phyloP scores from a whole-genome alignment of 2,797 vertebrate species.

The Acanthiza pusilla region DNA sequence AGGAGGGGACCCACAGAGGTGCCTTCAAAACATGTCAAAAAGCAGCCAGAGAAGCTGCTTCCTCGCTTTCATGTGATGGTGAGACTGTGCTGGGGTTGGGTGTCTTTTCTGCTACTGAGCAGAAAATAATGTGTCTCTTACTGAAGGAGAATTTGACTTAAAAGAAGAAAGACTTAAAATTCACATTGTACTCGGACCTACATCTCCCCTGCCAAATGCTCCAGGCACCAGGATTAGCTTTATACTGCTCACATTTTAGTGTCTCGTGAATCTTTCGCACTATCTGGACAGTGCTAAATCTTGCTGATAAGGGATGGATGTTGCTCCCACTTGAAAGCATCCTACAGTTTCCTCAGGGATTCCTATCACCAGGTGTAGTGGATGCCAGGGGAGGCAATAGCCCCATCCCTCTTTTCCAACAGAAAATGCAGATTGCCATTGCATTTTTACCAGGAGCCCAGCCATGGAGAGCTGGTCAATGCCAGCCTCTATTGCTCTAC shows the following conservation, averaged over 20 bases:
- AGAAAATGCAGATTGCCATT: neutral
- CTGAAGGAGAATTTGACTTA: neutral
- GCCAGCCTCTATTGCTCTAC: neutral
- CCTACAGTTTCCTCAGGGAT: neutral
- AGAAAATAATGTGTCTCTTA: neutral
- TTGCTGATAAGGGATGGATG: neutral
- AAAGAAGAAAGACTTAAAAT: neutral
- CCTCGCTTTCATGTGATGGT: neutral
- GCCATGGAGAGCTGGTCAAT: neutral
- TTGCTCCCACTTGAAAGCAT: neutral
- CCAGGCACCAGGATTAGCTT: neutral
- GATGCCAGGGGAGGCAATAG: neutral
- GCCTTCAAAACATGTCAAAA: neutral
- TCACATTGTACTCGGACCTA: neutral
- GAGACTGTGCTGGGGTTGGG: neutral
- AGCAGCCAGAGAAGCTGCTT: neutral
- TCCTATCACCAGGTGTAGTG: neutral
- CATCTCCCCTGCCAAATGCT: neutral
- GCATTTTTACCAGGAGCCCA: neutral
- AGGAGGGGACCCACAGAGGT: neutral
- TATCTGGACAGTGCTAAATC: conserved; percentile 30
- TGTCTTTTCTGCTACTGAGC: neutral
- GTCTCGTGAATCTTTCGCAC: conserved; percentile 15
- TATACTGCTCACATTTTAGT: conserved; percentile 18
- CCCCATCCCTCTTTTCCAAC: neutral